Percentiles rank a stretch among this genome's conserved stretches.
Evolutionary conservation across 2,888 invertebrate species (phyloP).

Genomic region (Sipunculus nudus): DNA sequence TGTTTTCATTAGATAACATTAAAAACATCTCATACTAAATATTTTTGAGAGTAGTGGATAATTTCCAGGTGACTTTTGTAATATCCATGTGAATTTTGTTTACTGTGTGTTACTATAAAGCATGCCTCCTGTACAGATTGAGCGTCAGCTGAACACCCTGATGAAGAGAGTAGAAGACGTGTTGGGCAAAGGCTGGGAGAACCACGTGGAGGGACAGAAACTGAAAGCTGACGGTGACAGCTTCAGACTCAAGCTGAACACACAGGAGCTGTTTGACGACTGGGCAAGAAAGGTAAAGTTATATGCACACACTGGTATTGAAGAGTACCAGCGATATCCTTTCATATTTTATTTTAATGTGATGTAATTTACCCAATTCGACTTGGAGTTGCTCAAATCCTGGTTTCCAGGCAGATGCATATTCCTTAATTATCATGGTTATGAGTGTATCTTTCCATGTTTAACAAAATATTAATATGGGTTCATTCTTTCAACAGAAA

Average conservation of each 20-base stretch:
- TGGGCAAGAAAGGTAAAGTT: constrained; percentile 82
- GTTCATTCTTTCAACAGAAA: too few species aligned
- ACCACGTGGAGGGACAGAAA: constrained; percentile 98
- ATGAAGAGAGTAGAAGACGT: constrained; percentile 98
- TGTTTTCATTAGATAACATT: too few species aligned
- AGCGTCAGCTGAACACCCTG: constrained; percentile 95
- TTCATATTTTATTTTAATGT: too few species aligned
- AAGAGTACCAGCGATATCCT: constrained; percentile 11
- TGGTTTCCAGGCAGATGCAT: neutral
- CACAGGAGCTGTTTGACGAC: constrained; percentile 97
- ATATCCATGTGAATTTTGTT: too few species aligned
- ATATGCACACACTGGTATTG: constrained; percentile 18
- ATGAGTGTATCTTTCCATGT: too few species aligned
- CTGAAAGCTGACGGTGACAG: constrained; percentile 95
- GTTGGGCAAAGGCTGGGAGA: constrained; percentile 98
- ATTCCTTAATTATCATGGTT: too few species aligned
- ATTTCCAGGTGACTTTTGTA: too few species aligned
- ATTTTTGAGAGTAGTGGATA: too few species aligned
- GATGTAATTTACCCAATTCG: too few species aligned
- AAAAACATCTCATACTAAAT: too few species aligned
- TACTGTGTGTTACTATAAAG: too few species aligned
- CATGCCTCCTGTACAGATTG: constrained; percentile 82
- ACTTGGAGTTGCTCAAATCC: neutral
- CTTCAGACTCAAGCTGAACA: constrained; percentile 94
- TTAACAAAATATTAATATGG: too few species aligned